Evolutionary conservation across 2,113 vertebrate species (phyloP).

Genomic region (Cheilinus undulatus): DNA sequence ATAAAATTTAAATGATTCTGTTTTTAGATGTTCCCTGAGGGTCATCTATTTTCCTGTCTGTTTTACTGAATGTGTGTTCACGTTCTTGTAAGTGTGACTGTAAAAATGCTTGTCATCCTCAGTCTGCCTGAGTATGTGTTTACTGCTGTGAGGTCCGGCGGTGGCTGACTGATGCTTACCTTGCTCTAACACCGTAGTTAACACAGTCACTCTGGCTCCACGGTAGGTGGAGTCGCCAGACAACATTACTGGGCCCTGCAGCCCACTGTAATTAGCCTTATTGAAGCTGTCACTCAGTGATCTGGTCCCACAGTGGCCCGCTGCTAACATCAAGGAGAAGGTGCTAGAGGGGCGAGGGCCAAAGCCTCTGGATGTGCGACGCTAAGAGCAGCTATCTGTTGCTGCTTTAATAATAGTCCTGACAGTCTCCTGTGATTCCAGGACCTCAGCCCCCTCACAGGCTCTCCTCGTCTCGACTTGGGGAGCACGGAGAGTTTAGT

Average conservation of each 20-base stretch:
- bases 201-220: constrained; percentile 77
- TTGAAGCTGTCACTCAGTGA: constrained; percentile 81
- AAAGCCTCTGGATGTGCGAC: constrained; percentile 24
- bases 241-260: constrained; percentile 76
- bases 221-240: constrained; percentile 78
- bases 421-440: constrained; percentile 60
- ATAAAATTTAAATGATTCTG: too few relatives aligned
- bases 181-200: constrained; percentile 73
- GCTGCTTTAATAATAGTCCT: constrained; percentile 67
- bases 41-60: too few relatives aligned
- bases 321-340: constrained; percentile 74
- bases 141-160: constrained; percentile 72
- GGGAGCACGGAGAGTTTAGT: constrained; percentile 54
- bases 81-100: neutral
- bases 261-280: constrained; percentile 81
- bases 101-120: constrained; percentile 18
- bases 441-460: constrained; percentile 37
- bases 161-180: constrained; percentile 70
- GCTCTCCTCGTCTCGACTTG: constrained; percentile 53
- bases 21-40: too few relatives aligned
- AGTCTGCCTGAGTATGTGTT: constrained; percentile 59
- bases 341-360: constrained; percentile 47
- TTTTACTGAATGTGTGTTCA: constrained; percentile 4
- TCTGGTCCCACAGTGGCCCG: constrained; percentile 57
- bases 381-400: constrained; percentile 74